Base-by-base conservation (phyloP, 1,140 invertebrate genomes). In the Rhizoglyphus robini region DNA sequence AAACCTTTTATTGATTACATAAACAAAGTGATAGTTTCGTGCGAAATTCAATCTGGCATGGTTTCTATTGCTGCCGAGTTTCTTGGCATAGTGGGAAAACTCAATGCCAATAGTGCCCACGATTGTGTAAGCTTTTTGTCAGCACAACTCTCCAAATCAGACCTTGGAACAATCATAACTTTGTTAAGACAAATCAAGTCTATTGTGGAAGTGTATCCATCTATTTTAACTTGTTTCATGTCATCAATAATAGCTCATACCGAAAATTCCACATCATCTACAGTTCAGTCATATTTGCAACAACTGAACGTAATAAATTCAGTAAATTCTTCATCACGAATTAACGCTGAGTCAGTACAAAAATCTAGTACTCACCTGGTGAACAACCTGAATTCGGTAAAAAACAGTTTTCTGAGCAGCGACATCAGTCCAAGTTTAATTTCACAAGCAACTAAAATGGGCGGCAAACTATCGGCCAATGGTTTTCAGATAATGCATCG, bases 41-140 rank as follows among this genome's bases (percentile, higher is more conserved):
- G 83, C 3, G 81, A 84, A 61, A 76, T 81, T 32, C 83, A 86
- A 71, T 83, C 86, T 0, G 81, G 80, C 65, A 82, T 81, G 20
- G 74, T 86, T 11, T 81, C 72, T 36, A 70, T 75, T 65, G 74
- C 75, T 2, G 73, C 73, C 2, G 71, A 73, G 65, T 75, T 79
- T 8, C 70, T 78, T 31, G 76, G 75, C 27, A 73, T 75, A 23
- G 69, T 79, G 47, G 77, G 75, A 41, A 75, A 73, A 57, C 65
- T 76, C 5, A 73, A 70, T 70, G 65, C 74, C 68, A 84, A 85
- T 70, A 80, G 83, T 67, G 88, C 86, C 0, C 83, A 86, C 73
- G 84, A 85, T 70, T 85, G 86, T 8, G 74, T 90, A 30, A 84
- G 86, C 75, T 90, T 88, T 76, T 83, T 90, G 48, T 77, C 88